Percentiles rank a stretch among this genome's conserved stretches.
Evolutionary conservation across 1,140 invertebrate species (phyloP).

Genomic region (Megalonaias nervosa): DNA sequence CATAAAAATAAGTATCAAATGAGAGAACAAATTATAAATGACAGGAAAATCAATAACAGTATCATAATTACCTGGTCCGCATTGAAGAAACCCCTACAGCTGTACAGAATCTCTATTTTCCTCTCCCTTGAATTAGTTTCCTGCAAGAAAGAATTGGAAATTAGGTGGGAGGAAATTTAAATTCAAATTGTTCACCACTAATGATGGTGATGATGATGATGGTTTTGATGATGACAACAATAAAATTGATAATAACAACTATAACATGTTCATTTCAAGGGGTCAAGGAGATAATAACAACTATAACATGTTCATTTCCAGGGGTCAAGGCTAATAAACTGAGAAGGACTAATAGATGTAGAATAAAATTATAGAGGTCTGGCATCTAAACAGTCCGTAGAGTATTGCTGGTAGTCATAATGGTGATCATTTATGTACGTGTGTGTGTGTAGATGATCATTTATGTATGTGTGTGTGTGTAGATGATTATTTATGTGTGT

Average conservation of each 20-base stretch:
- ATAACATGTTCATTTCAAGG: background rate
- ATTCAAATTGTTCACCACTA: background rate
- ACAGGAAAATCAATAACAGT: too few species aligned
- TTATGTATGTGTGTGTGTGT: too few species aligned
- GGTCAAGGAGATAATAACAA: background rate
- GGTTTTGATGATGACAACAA: background rate
- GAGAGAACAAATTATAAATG: too few species aligned
- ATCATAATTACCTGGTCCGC: conserved; percentile 56
- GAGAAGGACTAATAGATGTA: background rate
- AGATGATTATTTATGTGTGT: too few species aligned
- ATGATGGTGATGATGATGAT: background rate
- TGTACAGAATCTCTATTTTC: conserved; percentile 64
- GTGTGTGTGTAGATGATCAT: too few species aligned
- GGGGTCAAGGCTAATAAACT: background rate
- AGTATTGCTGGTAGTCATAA: too few species aligned
- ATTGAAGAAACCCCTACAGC: conserved; percentile 60
- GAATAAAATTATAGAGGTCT: too few species aligned
- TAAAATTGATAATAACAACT: background rate
- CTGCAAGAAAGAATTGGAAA: conserved; percentile 44
- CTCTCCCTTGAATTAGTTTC: conserved; percentile 60
- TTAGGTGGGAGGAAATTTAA: background rate
- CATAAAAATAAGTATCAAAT: too few species aligned
- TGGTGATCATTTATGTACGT: too few species aligned
- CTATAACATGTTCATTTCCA: background rate
- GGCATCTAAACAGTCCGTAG: too few species aligned